phyloP scores from a whole-genome alignment of 2,888 invertebrate species.

The Tachina lurida region DNA sequence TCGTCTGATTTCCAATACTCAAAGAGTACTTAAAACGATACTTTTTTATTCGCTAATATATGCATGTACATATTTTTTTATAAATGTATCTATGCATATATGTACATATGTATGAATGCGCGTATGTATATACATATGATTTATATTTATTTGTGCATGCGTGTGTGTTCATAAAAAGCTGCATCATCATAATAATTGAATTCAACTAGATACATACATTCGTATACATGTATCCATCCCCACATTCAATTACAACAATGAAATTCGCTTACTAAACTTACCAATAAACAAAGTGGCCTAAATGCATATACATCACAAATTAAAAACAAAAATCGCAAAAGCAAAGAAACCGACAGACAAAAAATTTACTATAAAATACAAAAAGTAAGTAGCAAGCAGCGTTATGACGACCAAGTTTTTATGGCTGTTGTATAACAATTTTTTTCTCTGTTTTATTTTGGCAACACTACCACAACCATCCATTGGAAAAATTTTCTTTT shows the following conservation, averaged over 20 bases:
- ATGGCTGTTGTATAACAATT: slow-evolving; percentile 56
- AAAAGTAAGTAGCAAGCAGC: slow-evolving; percentile 29
- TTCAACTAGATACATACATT: background rate
- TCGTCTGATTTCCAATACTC: no score
- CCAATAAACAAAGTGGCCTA: slow-evolving; percentile 31
- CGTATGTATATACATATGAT: no score
- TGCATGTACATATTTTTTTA: no score
- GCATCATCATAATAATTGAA: slow-evolving; percentile 50
- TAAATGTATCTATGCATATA: no score
- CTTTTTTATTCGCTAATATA: no score
- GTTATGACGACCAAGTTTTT: slow-evolving; percentile 33
- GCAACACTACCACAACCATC: slow-evolving; percentile 38
- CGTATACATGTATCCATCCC: background rate
- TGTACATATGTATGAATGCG: no score
- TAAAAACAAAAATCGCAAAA: slow-evolving; percentile 23
- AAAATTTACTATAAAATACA: background rate
- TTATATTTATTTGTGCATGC: no score
- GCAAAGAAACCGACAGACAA: background rate
- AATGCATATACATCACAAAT: slow-evolving; percentile 56
- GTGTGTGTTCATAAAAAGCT: background rate
- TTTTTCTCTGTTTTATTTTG: slow-evolving; percentile 5
- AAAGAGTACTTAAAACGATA: no score
- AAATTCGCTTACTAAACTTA: slow-evolving; percentile 9
- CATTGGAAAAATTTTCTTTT: slow-evolving; percentile 44
- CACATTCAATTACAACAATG: slow-evolving; percentile 13